A percentile compares a stretch with the other conserved stretches of the same genome.
Conservation (phyloP, 2,888 invertebrate genomes). For the Neocrepidodera transversa region DNA sequence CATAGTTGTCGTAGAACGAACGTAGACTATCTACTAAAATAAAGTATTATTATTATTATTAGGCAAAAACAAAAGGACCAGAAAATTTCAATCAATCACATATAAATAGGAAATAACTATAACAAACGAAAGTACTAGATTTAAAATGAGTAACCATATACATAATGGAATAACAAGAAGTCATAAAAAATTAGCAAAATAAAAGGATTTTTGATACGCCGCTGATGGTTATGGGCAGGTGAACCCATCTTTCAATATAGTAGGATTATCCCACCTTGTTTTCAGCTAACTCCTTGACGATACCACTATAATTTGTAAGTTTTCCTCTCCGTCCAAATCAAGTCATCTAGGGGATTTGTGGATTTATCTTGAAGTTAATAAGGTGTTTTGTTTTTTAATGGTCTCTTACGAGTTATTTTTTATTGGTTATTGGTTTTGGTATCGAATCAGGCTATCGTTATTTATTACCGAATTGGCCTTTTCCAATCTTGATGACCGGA, state of each 20-base stretch:
- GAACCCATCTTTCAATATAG: slow-evolving; percentile 37
- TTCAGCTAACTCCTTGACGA: slow-evolving; percentile 29
- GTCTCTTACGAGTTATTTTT: slow-evolving; percentile 38
- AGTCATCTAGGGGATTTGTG: slow-evolving; percentile 53
- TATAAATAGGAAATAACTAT: no score
- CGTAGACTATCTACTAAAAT: no score
- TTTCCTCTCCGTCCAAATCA: slow-evolving; percentile 50
- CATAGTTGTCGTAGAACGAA: no score
- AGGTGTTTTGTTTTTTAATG: slow-evolving; percentile 52
- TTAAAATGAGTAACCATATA: no score
- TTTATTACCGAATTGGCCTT: slow-evolving; percentile 25
- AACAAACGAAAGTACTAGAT: no score
- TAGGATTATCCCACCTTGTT: slow-evolving; percentile 35
- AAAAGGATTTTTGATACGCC: no score
- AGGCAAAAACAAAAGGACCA: no score
- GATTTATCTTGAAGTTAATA: slow-evolving; percentile 53
- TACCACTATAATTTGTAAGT: slow-evolving; percentile 42
- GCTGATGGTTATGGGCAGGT: slow-evolving; percentile 38
- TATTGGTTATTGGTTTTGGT: slow-evolving; percentile 34
- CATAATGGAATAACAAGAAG: no score
- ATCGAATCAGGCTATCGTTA: slow-evolving; percentile 28
- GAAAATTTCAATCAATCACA: no score
- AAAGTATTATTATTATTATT: no score
- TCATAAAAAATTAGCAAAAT: no score
- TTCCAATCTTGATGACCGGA: slow-evolving; percentile 6